Percentiles rank a stretch among this genome's conserved stretches.
phyloP scores from a whole-genome alignment of 1,140 invertebrate genomes.

The Triops cancriformis region DNA sequence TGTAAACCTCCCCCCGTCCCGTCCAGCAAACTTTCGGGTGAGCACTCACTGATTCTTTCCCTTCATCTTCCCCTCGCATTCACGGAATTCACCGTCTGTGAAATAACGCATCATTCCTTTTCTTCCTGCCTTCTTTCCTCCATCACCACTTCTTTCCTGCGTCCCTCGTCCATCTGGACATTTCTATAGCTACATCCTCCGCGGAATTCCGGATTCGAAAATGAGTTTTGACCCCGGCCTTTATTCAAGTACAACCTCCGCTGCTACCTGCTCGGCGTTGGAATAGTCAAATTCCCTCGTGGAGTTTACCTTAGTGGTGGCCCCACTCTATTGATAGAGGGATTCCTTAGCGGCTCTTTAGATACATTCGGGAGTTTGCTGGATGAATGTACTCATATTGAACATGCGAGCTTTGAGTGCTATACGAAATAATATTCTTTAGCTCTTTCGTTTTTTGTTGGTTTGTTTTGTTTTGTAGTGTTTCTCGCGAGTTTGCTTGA shows the following conservation, averaged over 20 bases:
- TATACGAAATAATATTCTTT: too few relatives aligned
- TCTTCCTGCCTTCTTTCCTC: not conserved
- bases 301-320: not conserved
- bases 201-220: not conserved
- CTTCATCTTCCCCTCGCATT: not conserved
- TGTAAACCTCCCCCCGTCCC: not conserved
- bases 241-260: not conserved
- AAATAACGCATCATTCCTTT: slow-evolving; percentile 3
- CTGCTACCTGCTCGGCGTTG: not conserved
- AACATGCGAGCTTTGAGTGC: too few relatives aligned
- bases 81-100: slow-evolving; percentile 9
- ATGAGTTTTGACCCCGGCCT: not conserved
- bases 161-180: not conserved
- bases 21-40: not conserved
- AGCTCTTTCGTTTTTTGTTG: too few relatives aligned
- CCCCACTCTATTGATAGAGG: not conserved
- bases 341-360: not conserved
- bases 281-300: not conserved
- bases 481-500: not conserved
- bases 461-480: too few relatives aligned
- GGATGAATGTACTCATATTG: too few relatives aligned
- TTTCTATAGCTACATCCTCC: not conserved
- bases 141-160: not conserved
- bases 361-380: too few relatives aligned
- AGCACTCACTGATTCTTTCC: not conserved